Base-by-base conservation (phyloP, 2,888 invertebrate genomes). In the Amphipoea oculea region DNA sequence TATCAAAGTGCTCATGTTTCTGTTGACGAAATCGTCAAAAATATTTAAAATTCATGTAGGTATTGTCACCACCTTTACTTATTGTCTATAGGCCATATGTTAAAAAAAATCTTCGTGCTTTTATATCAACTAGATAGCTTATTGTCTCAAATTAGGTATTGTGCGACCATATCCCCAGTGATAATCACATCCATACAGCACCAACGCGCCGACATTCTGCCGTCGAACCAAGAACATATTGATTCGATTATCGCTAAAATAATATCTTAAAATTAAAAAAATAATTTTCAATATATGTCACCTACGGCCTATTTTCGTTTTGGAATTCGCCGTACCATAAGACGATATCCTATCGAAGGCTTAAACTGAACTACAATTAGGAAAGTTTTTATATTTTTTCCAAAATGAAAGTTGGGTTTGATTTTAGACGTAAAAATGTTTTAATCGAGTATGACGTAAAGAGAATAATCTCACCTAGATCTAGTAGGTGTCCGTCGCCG, bases 401-500 rank as follows among this genome's bases (percentile, higher is more conserved):
- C n/a, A 75, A 78, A 79, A 68, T 63, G 23, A 73, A 69, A 57
- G 65, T 72, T 42, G 60, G 29, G 40, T 68, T 76, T 66, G 54
- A 81, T 70, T 48, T 78, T 73, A 77, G 72, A 79, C 65, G 78
- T 71, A 62, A 78, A 81, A 75, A 81, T 68, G 71, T 83, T 74
- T 66, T 63, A 81, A 85, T 85, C 81, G 79, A 86, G 76, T 84
- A 79, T 91, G 89, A 88, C 90, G 75, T 88, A 84, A 79, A 73
- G 70, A 80, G 74, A 84, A 83, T 82, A 86, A 81, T 85, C 83
- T 85, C 68, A 40, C 54, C 12, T 65, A 77, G 86, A 94, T 95
- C 95, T 95, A 95, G 95, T 90, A 94, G 95, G 95, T 94, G 84
- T 85, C 92, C 89, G 75, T 74, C 36, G 75, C 51, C 77, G 78